Conservation (phyloP, 2,888 invertebrate genomes). For the Auanema freiburgensis region DNA sequence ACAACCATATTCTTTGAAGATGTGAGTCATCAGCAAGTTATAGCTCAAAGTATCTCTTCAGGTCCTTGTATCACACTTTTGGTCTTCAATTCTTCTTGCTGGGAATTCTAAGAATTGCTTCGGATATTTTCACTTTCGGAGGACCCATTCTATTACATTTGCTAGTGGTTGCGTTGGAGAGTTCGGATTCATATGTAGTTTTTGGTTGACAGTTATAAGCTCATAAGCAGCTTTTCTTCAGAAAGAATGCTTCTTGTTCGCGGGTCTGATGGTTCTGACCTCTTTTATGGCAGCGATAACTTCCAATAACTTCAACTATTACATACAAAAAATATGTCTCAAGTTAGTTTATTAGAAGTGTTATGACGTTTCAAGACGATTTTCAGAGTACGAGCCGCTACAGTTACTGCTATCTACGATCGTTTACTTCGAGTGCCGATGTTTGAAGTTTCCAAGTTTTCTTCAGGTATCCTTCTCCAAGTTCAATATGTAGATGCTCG, state of each 20-base stretch:
- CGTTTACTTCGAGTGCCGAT: conserved; percentile 51
- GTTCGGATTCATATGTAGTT: conserved; percentile 72
- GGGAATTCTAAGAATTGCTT: conserved; percentile 79
- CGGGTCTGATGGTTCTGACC: conserved; percentile 73
- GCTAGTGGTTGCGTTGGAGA: conserved; percentile 79
- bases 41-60: conserved; percentile 55
- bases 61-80: conserved; percentile 64
- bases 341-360: conserved; percentile 2
- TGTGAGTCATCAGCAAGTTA: conserved; percentile 7
- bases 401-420: conserved; percentile 81
- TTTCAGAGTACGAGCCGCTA: conserved; percentile 77
- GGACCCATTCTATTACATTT: conserved; percentile 85
- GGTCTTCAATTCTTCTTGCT: conserved; percentile 82
- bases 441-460: conserved; percentile 21
- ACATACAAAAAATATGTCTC: conserved; percentile 72
- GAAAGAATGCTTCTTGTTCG: conserved; percentile 68
- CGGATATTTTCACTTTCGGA: conserved; percentile 83
- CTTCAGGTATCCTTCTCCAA: conserved; percentile 15
- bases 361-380: not conserved
- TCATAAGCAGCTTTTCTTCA: conserved; percentile 25
- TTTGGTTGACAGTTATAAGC: conserved; percentile 1
- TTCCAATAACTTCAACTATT: conserved; percentile 86
- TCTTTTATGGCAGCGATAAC: conserved; percentile 78
- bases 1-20: conserved; percentile 42
- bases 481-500: not conserved